Evolutionary conservation across 2,797 vertebrate genomes (phyloP).

Genomic region (Champsocephalus esox): DNA sequence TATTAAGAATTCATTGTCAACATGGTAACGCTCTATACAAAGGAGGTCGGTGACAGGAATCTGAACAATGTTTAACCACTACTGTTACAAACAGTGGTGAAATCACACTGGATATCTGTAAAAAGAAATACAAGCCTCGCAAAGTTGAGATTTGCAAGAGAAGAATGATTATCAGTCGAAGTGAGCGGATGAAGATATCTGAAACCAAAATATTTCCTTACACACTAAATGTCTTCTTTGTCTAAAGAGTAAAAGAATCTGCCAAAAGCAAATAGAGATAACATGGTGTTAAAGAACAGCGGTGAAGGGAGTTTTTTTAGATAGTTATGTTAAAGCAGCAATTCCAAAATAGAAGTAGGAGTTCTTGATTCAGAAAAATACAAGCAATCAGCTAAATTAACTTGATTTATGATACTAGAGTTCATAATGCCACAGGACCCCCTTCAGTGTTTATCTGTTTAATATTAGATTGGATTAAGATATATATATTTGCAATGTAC

Average conservation of each 20-base stretch:
- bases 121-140: background rate
- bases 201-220: background rate
- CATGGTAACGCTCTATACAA: slow-evolving; percentile 73
- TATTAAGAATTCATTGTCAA: slow-evolving; percentile 81
- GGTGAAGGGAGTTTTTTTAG: background rate
- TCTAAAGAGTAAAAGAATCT: background rate
- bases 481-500: too few species aligned
- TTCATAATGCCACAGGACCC: too few species aligned
- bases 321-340: background rate
- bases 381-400: background rate
- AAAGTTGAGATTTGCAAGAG: slow-evolving; percentile 6
- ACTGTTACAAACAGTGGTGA: slow-evolving; percentile 57
- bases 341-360: too few species aligned
- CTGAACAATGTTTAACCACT: slow-evolving; percentile 78
- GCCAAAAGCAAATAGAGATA: slow-evolving; percentile 3
- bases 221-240: background rate
- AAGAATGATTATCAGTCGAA: background rate
- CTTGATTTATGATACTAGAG: too few species aligned
- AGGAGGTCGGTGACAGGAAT: slow-evolving; percentile 67
- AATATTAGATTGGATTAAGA: too few species aligned
- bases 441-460: too few species aligned
- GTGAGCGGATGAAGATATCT: background rate
- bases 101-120: slow-evolving; percentile 25
- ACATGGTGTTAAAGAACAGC: background rate
- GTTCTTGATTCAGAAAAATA: too few species aligned